Conservation (phyloP, 2,113 vertebrate genomes). For the Aix galericulata region DNA sequence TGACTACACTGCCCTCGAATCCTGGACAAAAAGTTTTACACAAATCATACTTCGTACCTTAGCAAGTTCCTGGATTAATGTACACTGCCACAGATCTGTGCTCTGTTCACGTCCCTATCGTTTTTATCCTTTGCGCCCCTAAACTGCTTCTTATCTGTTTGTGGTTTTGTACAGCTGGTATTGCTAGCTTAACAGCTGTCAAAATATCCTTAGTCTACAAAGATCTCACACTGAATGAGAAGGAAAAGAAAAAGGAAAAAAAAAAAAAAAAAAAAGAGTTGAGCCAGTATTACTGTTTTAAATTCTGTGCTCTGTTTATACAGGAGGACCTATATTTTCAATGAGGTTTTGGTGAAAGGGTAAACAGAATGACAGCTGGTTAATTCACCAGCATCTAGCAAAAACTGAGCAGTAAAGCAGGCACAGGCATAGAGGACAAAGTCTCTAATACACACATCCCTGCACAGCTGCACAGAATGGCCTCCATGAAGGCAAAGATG, state of each 20-base stretch:
- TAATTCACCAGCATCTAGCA: not conserved
- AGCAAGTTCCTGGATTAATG: not conserved
- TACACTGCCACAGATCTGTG: not conserved
- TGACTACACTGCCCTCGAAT: not conserved
- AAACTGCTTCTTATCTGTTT: not conserved
- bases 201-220: not conserved
- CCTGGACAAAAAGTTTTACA: not conserved
- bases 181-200: not conserved
- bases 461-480: accelerated
- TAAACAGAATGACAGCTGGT: not conserved
- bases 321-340: not conserved
- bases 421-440: not conserved
- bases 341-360: not conserved
- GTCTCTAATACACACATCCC: not conserved
- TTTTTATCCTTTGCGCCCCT: not conserved
- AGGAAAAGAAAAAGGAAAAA: too few relatives aligned
- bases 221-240: not conserved
- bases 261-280: not conserved
- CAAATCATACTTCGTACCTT: not conserved
- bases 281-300: not conserved
- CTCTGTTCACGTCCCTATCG: accelerated
- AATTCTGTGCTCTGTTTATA: not conserved
- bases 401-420: not conserved
- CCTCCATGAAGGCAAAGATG: not conserved
- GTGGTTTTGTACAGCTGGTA: not conserved